Evolutionary conservation across 2,113 vertebrate species (phyloP).

Genomic region (Acinonyx jubatus): DNA sequence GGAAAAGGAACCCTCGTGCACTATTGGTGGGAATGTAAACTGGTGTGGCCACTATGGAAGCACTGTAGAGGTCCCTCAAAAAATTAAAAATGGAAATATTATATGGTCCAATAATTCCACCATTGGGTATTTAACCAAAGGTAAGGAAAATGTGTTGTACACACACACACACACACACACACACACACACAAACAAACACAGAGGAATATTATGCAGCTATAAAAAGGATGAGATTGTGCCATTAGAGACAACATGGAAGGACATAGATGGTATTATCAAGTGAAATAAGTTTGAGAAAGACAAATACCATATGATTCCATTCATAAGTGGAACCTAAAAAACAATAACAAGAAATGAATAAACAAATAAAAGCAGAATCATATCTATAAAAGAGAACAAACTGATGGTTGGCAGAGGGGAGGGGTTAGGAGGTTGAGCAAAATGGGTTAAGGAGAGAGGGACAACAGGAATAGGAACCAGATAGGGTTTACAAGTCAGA

Average conservation of each 20-base stretch:
- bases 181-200: not conserved
- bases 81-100: not conserved
- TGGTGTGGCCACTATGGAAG: not conserved
- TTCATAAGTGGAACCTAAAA: not conserved
- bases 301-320: not conserved
- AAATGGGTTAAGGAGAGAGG: not conserved
- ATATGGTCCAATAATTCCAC: not conserved
- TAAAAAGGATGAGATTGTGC: not conserved
- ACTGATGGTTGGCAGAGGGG: not conserved
- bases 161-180: not conserved
- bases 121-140: not conserved
- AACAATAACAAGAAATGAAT: not conserved
- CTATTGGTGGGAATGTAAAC: not conserved
- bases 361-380: not conserved
- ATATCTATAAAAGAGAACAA: not conserved
- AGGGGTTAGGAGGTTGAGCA: not conserved
- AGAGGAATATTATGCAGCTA: not conserved
- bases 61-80: not conserved
- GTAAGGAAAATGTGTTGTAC: not conserved
- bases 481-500: not conserved
- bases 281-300: not conserved
- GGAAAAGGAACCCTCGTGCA: not conserved
- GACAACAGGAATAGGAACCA: no score
- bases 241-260: not conserved
- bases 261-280: not conserved